These are phyloP conservation scores for Odontocolon sp. DNA, from an alignment of 2,888 invertebrate species.

Conservation along the genomic window DNA sequence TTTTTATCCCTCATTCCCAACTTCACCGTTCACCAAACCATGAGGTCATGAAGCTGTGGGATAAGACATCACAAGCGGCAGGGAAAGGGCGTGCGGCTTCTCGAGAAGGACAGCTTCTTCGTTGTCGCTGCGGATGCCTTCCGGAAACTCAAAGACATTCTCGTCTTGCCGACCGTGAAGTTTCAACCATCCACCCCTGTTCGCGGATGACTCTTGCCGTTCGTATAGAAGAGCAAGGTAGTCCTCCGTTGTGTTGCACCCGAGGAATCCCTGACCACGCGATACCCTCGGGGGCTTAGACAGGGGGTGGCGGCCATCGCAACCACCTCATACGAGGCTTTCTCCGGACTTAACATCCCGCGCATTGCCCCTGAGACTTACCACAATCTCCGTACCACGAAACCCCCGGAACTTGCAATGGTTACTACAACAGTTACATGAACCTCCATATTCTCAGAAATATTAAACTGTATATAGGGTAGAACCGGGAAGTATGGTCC, in stretches of 20 bases:
- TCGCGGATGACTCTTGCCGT: slow-evolving; percentile 55
- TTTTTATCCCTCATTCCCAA: slow-evolving; percentile 14
- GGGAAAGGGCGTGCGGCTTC: slow-evolving; percentile 23
- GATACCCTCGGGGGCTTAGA: slow-evolving; percentile 70
- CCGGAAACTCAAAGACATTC: slow-evolving; percentile 80
- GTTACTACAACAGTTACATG: too few relatives aligned
- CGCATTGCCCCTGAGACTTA: slow-evolving; percentile 66
- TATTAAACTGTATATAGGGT: too few relatives aligned
- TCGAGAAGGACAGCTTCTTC: slow-evolving; percentile 32
- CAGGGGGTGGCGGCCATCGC: slow-evolving; percentile 15
- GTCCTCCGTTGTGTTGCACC: slow-evolving; percentile 39
- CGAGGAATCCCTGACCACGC: slow-evolving; percentile 78
- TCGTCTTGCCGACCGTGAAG: slow-evolving; percentile 77
- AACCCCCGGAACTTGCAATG: background rate
- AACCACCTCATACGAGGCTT: slow-evolving; percentile 47
- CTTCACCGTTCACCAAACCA: background rate
- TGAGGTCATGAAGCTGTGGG: slow-evolving; percentile 2
- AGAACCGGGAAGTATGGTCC: too few relatives aligned
- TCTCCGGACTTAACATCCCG: slow-evolving; percentile 72
- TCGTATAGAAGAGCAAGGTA: slow-evolving; percentile 4
- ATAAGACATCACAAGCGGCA: slow-evolving; percentile 7
- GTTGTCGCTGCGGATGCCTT: slow-evolving; percentile 70
- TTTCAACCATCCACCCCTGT: slow-evolving; percentile 70
- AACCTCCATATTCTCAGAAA: too few relatives aligned
- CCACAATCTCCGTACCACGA: background rate